These are phyloP conservation scores for Dicyrtomina minuta DNA, from an alignment of 2,888 invertebrate genomes.

Conservation along the genomic window DNA sequence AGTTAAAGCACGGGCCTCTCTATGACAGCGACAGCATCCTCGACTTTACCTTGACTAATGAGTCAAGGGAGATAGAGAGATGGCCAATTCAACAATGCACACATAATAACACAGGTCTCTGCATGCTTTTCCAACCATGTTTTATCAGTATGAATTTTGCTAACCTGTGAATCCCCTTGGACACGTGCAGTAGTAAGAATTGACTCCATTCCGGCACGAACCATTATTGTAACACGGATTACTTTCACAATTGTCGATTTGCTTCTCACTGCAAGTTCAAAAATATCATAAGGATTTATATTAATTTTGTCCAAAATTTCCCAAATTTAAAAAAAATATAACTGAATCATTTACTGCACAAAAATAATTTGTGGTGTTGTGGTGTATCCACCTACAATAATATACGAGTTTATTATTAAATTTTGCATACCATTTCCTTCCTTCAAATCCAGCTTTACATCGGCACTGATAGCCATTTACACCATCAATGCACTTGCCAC, in stretches of 20 bases:
- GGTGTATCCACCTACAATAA: too few species aligned
- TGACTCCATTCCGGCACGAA: constrained; percentile 81
- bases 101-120: too few species aligned
- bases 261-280: constrained; percentile 71
- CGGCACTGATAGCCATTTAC: constrained; percentile 85
- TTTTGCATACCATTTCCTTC: constrained; percentile 68
- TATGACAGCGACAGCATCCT: too few species aligned
- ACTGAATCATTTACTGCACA: neutral
- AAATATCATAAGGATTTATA: neutral
- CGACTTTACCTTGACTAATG: too few species aligned
- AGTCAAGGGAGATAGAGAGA: too few species aligned
- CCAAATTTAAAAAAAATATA: neutral
- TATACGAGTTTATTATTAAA: constrained; percentile 1
- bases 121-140: too few species aligned
- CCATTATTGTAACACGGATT: constrained; percentile 88
- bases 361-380: neutral
- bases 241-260: constrained; percentile 87
- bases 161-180: constrained; percentile 82
- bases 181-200: constrained; percentile 83
- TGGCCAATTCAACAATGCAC: too few species aligned
- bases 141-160: too few species aligned
- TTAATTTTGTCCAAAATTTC: neutral
- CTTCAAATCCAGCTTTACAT: constrained; percentile 84
- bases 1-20: too few species aligned
- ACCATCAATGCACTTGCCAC: constrained; percentile 55